These are phyloP conservation scores for Cranoglanis bouderius DNA, from an alignment of 2,113 vertebrate species.

Conservation along the genomic window DNA sequence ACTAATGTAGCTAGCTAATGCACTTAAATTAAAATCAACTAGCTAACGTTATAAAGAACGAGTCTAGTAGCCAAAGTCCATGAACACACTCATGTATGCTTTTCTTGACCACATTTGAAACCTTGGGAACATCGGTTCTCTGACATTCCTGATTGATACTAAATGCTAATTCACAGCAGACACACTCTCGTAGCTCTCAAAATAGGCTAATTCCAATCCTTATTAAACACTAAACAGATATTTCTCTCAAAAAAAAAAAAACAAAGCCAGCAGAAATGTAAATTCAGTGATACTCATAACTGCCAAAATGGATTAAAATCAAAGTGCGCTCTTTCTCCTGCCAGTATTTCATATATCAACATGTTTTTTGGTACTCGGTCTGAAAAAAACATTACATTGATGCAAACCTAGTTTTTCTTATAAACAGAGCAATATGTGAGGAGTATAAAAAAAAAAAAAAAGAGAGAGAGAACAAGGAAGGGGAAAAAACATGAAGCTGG, in stretches of 20 bases:
- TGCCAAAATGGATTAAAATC: background rate
- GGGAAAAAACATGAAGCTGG: background rate
- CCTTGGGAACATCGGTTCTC: background rate
- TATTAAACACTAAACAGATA: background rate
- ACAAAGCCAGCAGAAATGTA: background rate
- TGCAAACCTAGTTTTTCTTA: slow-evolving; percentile 3
- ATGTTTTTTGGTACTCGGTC: background rate
- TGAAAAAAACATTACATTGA: background rate
- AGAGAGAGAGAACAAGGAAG: background rate
- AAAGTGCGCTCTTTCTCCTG: background rate
- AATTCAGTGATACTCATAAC: background rate
- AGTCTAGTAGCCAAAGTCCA: background rate
- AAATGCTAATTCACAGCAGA: background rate
- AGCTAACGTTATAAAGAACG: background rate
- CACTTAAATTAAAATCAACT: background rate
- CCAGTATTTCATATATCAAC: background rate
- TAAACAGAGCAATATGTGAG: slow-evolving; percentile 26
- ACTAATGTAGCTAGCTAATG: background rate
- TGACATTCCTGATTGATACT: background rate
- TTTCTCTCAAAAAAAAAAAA: background rate
- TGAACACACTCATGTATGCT: background rate
- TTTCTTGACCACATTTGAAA: background rate
- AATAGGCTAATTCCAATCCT: background rate
- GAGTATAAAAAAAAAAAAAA: background rate
- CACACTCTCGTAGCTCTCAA: background rate